Evolutionary conservation across 2,113 vertebrate genomes (phyloP).

Genomic region (Elgaria multicarinata): DNA sequence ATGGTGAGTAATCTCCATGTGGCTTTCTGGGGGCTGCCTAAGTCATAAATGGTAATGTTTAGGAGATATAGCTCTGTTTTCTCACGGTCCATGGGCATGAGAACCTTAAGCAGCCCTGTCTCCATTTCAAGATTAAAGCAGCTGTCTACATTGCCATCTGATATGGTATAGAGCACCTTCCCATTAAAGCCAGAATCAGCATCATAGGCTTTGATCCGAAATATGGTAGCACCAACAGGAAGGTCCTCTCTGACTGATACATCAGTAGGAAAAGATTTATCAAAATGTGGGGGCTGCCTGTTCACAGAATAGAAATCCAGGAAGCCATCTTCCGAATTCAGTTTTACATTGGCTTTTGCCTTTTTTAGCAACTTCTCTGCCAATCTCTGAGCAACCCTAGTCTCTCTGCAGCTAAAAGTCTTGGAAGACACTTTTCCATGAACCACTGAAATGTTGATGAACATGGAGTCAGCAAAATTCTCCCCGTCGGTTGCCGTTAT

Average conservation of each 20-base stretch:
- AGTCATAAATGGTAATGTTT: conserved; percentile 94
- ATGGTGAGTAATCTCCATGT: conserved; percentile 90
- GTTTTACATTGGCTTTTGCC: conserved; percentile 88
- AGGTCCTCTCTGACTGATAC: conserved; percentile 90
- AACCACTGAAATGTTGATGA: conserved; percentile 92
- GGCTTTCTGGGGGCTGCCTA: conserved; percentile 91
- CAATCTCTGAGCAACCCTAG: conserved; percentile 91
- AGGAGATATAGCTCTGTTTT: conserved; percentile 91
- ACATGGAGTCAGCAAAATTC: conserved; percentile 94
- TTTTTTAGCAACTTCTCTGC: conserved; percentile 96
- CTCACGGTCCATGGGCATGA: conserved; percentile 94
- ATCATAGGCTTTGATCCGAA: conserved; percentile 91
- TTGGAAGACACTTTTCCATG: conserved; percentile 87
- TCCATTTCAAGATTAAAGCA: conserved; percentile 92
- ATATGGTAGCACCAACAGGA: conserved; percentile 84
- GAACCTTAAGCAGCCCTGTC: conserved; percentile 87
- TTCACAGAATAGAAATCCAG: conserved; percentile 95
- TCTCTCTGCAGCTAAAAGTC: conserved; percentile 93
- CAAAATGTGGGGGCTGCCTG: conserved; percentile 93
- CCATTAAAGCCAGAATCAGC: conserved; percentile 96
- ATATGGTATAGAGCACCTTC: conserved; percentile 90
- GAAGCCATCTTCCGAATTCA: conserved; percentile 91
- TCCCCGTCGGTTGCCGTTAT: conserved; percentile 97
- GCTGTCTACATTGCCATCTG: conserved; percentile 90
- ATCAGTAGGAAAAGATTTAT: conserved; percentile 91